A percentile compares a stretch with the other conserved stretches of the same genome.
These are phyloP conservation scores for Chaenogobius annularis DNA, from an alignment of 2,113 vertebrate species.

Conservation along the genomic window DNA sequence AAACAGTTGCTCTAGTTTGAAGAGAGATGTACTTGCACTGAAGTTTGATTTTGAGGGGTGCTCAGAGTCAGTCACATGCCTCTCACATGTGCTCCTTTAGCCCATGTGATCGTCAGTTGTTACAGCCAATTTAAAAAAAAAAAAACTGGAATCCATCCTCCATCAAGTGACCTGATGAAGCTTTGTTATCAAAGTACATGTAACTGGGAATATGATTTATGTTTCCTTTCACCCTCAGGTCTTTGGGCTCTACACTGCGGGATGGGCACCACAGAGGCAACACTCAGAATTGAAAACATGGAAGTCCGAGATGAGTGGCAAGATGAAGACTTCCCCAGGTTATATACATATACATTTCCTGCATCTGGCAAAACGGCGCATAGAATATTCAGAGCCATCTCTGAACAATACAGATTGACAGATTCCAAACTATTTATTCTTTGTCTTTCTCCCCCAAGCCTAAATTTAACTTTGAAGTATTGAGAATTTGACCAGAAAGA, in stretches of 20 bases:
- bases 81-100: conserved; percentile 58
- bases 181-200: not conserved
- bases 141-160: conserved; percentile 10
- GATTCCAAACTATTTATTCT: not conserved
- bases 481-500: not conserved
- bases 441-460: not conserved
- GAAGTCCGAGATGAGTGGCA: conserved; percentile 93
- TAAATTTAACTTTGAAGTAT: not conserved
- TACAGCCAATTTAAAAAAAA: conserved; percentile 25
- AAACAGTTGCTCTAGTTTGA: conserved; percentile 20
- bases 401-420: not conserved
- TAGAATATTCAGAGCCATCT: not conserved
- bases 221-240: conserved; percentile 28
- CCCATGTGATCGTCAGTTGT: conserved; percentile 47
- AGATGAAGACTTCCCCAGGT: conserved; percentile 91
- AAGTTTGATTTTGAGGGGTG: conserved; percentile 54
- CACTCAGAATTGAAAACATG: conserved; percentile 88
- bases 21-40: conserved; percentile 11
- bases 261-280: conserved; percentile 90
- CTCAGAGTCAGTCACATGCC: conserved; percentile 60
- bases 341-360: not conserved
- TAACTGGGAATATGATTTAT: conserved; percentile 1
- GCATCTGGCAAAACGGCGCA: not conserved
- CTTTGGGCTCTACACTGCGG: conserved; percentile 35
- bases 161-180: not conserved